Conservation (phyloP, 2,113 vertebrate species). For the Todiramphus saurophagus region DNA sequence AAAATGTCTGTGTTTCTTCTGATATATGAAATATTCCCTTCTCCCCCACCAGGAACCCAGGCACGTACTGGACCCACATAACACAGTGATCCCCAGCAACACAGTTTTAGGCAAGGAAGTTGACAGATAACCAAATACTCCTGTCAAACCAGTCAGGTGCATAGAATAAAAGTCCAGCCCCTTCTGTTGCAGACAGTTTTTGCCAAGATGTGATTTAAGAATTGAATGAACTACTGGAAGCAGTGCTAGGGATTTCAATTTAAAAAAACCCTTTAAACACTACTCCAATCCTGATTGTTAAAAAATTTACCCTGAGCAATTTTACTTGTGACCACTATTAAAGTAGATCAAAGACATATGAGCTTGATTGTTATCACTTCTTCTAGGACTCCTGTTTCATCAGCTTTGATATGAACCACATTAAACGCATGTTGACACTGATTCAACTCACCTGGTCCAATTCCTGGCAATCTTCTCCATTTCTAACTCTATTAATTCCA, state of each 20-base stretch:
- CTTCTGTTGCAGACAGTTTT: not conserved
- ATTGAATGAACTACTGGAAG: not conserved
- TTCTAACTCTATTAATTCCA: conserved; percentile 26
- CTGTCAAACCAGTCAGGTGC: not conserved
- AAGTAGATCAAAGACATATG: not conserved
- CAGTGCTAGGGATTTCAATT: not conserved
- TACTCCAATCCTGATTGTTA: not conserved
- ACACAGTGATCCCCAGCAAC: not conserved
- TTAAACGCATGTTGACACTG: not conserved
- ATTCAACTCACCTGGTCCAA: too few relatives aligned
- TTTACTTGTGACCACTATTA: not conserved
- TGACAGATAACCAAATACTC: not conserved
- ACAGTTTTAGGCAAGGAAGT: not conserved
- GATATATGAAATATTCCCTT: not conserved
- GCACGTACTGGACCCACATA: not conserved
- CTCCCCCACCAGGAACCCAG: not conserved
- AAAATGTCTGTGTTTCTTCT: not conserved
- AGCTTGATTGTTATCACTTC: not conserved
- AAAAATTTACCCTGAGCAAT: not conserved
- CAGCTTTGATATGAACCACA: not conserved
- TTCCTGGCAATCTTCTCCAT: not conserved
- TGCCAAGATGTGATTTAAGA: not conserved
- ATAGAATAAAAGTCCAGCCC: not conserved
- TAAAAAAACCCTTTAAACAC: not conserved
- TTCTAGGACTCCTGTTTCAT: not conserved